These are phyloP conservation scores for Alligator sinensis DNA, from an alignment of 2,113 vertebrate species.

Conservation along the genomic window DNA sequence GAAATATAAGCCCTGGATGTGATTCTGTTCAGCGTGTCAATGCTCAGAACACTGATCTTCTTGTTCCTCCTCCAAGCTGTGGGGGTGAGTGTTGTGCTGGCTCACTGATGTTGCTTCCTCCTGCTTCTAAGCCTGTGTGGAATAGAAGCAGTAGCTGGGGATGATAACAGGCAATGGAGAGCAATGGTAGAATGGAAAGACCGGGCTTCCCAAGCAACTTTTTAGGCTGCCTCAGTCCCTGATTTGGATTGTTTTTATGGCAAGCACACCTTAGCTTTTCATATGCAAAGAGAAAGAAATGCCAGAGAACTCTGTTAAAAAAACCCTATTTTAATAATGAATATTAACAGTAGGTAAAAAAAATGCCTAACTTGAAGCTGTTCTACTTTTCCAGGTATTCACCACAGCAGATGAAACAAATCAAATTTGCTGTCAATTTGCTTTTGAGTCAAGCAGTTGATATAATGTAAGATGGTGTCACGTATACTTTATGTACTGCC, in stretches of 20 bases:
- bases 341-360: neutral
- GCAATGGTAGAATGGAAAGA: neutral
- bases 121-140: neutral
- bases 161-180: neutral
- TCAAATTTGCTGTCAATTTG: slow-evolving; percentile 68
- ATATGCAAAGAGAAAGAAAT: neutral
- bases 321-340: neutral
- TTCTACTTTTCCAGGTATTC: slow-evolving; percentile 5
- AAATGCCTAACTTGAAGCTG: neutral
- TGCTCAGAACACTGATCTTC: accelerated
- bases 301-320: neutral
- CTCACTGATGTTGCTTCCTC: neutral
- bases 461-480: slow-evolving; percentile 71
- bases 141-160: neutral
- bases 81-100: neutral
- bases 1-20: accelerated
- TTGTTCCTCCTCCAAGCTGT: accelerated
- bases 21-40: neutral
- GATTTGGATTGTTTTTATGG: neutral
- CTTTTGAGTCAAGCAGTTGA: slow-evolving; percentile 66
- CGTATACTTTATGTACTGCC: slow-evolving; percentile 67
- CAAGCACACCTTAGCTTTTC: neutral
- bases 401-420: slow-evolving; percentile 52
- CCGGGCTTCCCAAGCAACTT: neutral
- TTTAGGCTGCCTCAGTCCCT: neutral